phyloP scores from a whole-genome alignment of 2,888 invertebrate species.

The Ormyrus rosae region DNA sequence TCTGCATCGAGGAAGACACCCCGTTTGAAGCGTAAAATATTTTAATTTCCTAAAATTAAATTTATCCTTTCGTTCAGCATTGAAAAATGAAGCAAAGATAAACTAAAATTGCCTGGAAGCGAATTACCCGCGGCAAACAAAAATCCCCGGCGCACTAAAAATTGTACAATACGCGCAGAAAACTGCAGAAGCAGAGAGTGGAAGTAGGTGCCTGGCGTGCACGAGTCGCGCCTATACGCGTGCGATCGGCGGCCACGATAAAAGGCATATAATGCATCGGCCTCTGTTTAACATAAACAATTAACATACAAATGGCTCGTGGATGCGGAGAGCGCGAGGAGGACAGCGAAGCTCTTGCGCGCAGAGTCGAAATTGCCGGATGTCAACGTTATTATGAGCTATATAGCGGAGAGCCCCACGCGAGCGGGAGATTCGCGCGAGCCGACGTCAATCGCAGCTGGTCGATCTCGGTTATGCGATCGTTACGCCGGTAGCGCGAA shows the following conservation, averaged over 20 bases:
- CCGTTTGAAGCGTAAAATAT: too few relatives aligned
- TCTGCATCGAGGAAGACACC: too few relatives aligned
- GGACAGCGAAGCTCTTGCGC: not conserved
- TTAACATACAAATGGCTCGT: constrained; percentile 58
- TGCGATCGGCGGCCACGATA: constrained; percentile 36
- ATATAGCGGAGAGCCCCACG: not conserved
- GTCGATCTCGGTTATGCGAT: constrained; percentile 52
- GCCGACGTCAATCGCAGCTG: not conserved
- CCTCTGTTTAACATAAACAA: constrained; percentile 56
- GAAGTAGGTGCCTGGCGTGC: not conserved
- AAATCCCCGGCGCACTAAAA: constrained; percentile 12
- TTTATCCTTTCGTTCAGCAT: too few relatives aligned
- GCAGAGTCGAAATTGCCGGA: constrained; percentile 53
- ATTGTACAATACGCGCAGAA: not conserved
- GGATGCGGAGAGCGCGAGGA: not conserved
- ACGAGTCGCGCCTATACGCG: constrained; percentile 1
- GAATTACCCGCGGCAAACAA: too few relatives aligned
- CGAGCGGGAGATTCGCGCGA: constrained; percentile 20
- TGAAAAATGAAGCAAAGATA: too few relatives aligned
- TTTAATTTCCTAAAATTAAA: too few relatives aligned
- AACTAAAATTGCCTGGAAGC: too few relatives aligned
- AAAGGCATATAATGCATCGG: constrained; percentile 37
- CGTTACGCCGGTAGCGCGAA: constrained; percentile 35
- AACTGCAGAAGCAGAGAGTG: not conserved
- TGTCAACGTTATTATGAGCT: constrained; percentile 58